Conservation (phyloP, 1,140 invertebrate species). For the Linepithema humile region DNA sequence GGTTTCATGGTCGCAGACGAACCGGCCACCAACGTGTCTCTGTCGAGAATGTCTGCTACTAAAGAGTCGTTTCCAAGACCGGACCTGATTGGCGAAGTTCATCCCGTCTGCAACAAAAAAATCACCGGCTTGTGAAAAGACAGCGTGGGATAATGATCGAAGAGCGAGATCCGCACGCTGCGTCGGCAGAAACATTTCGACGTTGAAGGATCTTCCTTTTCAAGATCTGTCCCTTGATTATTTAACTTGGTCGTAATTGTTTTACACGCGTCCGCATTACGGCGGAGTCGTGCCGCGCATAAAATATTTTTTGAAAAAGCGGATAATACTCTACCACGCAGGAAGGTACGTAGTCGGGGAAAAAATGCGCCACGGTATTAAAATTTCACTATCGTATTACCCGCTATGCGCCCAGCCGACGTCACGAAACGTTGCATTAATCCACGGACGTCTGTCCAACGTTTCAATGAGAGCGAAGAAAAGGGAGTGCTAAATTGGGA, state of each 20-base stretch:
- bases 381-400: constrained; percentile 59
- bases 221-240: constrained; percentile 50
- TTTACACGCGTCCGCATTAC: constrained; percentile 52
- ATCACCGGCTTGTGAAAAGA: neutral
- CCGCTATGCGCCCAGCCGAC: constrained; percentile 51
- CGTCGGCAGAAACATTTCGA: neutral
- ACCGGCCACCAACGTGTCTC: neutral
- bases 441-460: constrained; percentile 63
- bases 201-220: neutral
- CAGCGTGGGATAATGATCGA: neutral
- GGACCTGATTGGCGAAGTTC: neutral
- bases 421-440: constrained; percentile 61
- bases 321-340: constrained; percentile 41
- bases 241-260: constrained; percentile 50
- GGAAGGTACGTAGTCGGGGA: constrained; percentile 35
- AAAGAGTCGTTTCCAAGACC: neutral
- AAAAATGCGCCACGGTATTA: constrained; percentile 57
- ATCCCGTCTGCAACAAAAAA: neutral
- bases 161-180: neutral
- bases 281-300: constrained; percentile 41
- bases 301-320: constrained; percentile 59
- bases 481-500: constrained; percentile 61
- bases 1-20: constrained; percentile 37
- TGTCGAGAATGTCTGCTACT: neutral
- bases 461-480: constrained; percentile 62